A percentile compares a stretch with the other conserved stretches of the same genome.
phyloP scores from a whole-genome alignment of 2,797 vertebrate genomes.

The Spondyliosoma cantharus region DNA sequence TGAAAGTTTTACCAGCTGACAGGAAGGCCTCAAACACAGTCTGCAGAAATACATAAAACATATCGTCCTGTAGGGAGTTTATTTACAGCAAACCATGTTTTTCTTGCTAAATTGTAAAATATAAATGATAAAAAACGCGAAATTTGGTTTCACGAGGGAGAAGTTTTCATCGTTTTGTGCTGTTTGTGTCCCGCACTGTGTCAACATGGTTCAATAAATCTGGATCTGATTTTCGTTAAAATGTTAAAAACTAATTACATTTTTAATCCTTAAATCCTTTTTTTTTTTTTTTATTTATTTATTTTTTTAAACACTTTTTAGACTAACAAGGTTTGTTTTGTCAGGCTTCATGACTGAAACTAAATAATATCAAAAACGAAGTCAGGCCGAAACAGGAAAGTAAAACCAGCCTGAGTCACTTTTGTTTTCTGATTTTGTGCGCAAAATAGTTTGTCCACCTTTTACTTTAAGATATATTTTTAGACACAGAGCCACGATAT shows the following conservation, averaged over 20 bases:
- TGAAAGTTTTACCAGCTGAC: slow-evolving; percentile 18
- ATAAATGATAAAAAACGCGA: background rate
- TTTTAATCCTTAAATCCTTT: background rate
- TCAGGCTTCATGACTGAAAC: background rate
- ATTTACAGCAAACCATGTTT: slow-evolving; percentile 15
- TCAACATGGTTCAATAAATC: background rate
- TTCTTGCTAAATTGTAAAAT: background rate
- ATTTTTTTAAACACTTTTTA: background rate
- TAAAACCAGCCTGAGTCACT: background rate
- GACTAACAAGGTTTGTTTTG: background rate
- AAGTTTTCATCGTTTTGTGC: background rate
- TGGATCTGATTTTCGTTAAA: background rate
- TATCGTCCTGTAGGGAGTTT: background rate
- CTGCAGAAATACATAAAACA: background rate
- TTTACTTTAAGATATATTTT: background rate
- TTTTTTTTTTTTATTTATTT: accelerated
- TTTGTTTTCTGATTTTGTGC: background rate
- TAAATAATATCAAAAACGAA: background rate
- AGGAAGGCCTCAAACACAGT: slow-evolving; percentile 28
- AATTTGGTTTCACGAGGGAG: background rate
- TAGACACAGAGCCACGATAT: background rate
- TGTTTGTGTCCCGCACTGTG: background rate
- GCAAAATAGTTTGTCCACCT: background rate
- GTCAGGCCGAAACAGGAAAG: background rate
- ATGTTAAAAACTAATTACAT: background rate